phyloP scores from a whole-genome alignment of 2,113 vertebrate species.

The Periophthalmus modestus region DNA sequence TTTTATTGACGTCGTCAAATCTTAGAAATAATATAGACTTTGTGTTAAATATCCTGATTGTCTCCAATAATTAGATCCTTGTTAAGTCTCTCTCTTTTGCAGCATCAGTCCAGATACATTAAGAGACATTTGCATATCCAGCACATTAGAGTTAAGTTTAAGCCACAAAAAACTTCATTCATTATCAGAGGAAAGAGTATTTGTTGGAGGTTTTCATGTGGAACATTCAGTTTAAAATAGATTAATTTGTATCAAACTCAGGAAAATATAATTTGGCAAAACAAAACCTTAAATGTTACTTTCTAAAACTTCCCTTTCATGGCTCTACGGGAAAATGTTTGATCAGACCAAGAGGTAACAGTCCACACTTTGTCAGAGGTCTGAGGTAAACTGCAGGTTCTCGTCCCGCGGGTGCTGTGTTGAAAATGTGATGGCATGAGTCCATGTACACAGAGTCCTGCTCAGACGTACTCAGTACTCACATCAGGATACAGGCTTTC shows the following conservation, averaged over 20 bases:
- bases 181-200: no score
- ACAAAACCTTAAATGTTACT: neutral
- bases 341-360: neutral
- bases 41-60: no score
- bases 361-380: neutral
- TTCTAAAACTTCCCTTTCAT: neutral
- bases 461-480: neutral
- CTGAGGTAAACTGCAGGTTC: neutral
- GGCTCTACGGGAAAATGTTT: neutral
- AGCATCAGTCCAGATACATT: no score
- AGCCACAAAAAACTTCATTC: no score
- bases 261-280: neutral
- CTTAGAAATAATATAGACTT: no score
- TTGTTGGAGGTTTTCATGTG: no score
- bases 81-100: no score
- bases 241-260: neutral
- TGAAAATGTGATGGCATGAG: slow-evolving; percentile 9
- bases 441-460: slow-evolving; percentile 7
- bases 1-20: neutral
- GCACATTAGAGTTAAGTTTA: no score
- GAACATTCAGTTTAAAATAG: neutral
- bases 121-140: no score
- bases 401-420: neutral
- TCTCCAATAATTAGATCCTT: no score
- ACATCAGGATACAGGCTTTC: neutral